Conservation (phyloP, 2,113 vertebrate species). For the Elephantulus edwardii region DNA sequence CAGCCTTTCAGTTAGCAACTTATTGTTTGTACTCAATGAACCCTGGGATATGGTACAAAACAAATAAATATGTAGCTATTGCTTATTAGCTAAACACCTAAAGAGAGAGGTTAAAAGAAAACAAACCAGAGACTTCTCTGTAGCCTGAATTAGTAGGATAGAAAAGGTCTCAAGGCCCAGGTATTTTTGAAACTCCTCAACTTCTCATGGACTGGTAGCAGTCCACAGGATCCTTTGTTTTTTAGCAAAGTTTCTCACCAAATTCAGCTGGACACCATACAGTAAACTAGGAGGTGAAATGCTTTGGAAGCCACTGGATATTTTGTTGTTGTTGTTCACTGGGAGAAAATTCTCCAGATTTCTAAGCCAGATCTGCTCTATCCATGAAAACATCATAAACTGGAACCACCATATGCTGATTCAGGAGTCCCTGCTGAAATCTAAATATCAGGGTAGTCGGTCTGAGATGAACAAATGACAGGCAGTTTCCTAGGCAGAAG, state of each 20-base stretch:
- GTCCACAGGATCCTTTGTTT: neutral
- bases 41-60: neutral
- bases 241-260: neutral
- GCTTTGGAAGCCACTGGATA: rapidly evolving
- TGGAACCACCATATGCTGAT: neutral
- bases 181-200: neutral
- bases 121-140: neutral
- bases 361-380: neutral
- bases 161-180: neutral
- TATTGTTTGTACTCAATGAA: too few species aligned
- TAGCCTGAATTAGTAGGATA: neutral
- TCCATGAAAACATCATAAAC: too few species aligned
- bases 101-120: neutral
- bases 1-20: too few species aligned
- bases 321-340: rapidly evolving
- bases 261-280: neutral
- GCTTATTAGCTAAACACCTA: neutral
- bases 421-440: neutral
- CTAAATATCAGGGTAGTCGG: neutral
- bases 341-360: neutral
- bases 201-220: neutral
- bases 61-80: neutral
- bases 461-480: neutral
- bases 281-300: neutral
- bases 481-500: neutral